Percentiles rank a stretch among this genome's conserved stretches.
Conservation (phyloP, 2,888 invertebrate genomes). For the Acrobasis consociella region DNA sequence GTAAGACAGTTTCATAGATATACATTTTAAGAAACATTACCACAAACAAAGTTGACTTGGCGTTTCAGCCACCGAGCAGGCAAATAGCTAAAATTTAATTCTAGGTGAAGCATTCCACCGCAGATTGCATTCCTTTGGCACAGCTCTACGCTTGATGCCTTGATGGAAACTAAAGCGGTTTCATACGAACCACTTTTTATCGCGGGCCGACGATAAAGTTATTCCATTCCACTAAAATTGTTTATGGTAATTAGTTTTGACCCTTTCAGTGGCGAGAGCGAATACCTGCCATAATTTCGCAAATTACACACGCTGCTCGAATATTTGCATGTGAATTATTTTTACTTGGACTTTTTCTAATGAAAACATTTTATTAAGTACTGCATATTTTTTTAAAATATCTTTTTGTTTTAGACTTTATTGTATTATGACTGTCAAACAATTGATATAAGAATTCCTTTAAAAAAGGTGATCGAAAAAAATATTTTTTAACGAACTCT, state of each 20-base stretch:
- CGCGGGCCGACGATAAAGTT: slow-evolving; percentile 4
- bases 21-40: neutral
- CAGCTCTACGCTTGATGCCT: slow-evolving; percentile 45
- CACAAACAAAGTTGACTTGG: slow-evolving; percentile 25
- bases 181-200: slow-evolving; percentile 31
- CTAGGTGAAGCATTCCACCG: slow-evolving; percentile 66
- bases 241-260: slow-evolving; percentile 21
- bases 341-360: neutral
- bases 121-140: slow-evolving; percentile 76
- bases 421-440: no score
- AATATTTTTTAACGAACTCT: no score
- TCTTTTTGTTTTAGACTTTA: no score
- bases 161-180: slow-evolving; percentile 51
- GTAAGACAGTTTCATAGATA: neutral
- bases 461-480: no score
- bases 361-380: neutral
- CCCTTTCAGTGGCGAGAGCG: slow-evolving; percentile 9
- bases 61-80: slow-evolving; percentile 34
- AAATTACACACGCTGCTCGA: slow-evolving; percentile 2
- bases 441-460: no score
- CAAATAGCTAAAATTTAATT: slow-evolving; percentile 69
- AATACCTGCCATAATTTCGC: slow-evolving; percentile 10
- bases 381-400: neutral
- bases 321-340: neutral
- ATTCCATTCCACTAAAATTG: slow-evolving; percentile 22